These are phyloP conservation scores for Microchrysa polita DNA, from an alignment of 2,888 invertebrate species.

Conservation along the genomic window DNA sequence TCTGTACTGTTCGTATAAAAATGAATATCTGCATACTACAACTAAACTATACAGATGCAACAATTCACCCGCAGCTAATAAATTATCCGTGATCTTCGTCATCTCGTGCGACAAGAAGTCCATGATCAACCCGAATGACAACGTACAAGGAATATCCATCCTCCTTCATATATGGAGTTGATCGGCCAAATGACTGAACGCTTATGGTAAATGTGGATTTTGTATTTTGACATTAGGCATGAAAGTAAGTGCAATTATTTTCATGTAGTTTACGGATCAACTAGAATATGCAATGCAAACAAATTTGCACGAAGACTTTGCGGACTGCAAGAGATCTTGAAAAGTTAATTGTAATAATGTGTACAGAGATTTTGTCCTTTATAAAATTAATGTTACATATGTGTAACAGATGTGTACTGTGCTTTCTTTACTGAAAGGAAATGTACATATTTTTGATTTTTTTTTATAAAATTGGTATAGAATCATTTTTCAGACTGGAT, in stretches of 20 bases:
- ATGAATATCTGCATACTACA: no score
- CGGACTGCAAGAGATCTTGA: constrained; percentile 3
- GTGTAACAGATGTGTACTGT: constrained; percentile 27
- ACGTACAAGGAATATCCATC: neutral
- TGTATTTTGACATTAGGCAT: constrained; percentile 37
- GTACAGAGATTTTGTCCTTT: constrained; percentile 33
- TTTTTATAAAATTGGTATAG: no score
- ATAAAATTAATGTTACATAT: constrained; percentile 28
- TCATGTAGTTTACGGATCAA: constrained; percentile 45
- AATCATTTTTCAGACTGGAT: no score
- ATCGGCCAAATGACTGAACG: neutral
- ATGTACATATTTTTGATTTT: no score
- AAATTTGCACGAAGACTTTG: constrained; percentile 9
- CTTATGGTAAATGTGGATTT: neutral
- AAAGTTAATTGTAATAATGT: constrained; percentile 39
- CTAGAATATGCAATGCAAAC: constrained; percentile 29
- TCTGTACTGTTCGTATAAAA: no score
- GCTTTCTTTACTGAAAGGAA: no score
- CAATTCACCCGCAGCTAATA: constrained; percentile 44
- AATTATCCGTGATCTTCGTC: constrained; percentile 41
- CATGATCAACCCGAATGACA: constrained; percentile 5
- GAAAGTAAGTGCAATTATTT: constrained; percentile 45
- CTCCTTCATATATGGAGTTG: neutral
- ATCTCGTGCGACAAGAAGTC: constrained; percentile 12
- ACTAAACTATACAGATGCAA: constrained; percentile 24